Conservation (phyloP, 2,888 invertebrate species). For the Anarsia innoxiella region DNA sequence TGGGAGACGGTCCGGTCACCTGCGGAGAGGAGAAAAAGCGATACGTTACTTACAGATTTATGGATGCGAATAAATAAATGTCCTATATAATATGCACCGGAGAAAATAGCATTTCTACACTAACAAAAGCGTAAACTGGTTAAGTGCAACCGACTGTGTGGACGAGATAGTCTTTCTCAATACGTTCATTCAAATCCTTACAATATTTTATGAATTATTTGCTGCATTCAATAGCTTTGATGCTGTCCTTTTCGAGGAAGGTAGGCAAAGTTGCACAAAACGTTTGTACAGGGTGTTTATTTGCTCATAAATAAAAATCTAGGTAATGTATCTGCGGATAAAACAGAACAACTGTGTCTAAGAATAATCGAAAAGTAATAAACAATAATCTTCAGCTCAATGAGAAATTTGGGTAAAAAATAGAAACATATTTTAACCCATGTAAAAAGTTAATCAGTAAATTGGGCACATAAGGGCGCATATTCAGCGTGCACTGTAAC, state of each 20-base stretch:
- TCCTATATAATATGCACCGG: constrained; percentile 44
- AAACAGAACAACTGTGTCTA: no score
- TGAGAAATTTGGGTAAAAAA: no score
- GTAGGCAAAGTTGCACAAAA: constrained; percentile 36
- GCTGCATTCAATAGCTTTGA: constrained; percentile 30
- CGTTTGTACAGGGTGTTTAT: no score
- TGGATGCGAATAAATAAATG: constrained; percentile 39
- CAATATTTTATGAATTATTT: constrained; percentile 24
- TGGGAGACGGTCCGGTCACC: constrained; percentile 46
- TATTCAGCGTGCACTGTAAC: no score
- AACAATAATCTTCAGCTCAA: no score
- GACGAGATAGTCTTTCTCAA: constrained; percentile 10
- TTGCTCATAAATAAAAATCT: no score
- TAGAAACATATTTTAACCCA: no score
- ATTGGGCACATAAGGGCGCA: no score
- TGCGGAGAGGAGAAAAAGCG: constrained; percentile 21
- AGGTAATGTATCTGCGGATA: no score
- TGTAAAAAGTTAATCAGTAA: no score
- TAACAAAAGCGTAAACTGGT: constrained; percentile 27
- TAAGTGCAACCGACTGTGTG: constrained; percentile 12
- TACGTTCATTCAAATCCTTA: constrained; percentile 4
- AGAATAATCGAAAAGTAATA: no score
- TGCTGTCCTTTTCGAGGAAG: constrained; percentile 24
- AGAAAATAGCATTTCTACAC: constrained; percentile 40
- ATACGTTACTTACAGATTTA: constrained; percentile 45